These are phyloP conservation scores for Rotaria sp. DNA, from an alignment of 2,888 invertebrate genomes.

Conservation along the genomic window DNA sequence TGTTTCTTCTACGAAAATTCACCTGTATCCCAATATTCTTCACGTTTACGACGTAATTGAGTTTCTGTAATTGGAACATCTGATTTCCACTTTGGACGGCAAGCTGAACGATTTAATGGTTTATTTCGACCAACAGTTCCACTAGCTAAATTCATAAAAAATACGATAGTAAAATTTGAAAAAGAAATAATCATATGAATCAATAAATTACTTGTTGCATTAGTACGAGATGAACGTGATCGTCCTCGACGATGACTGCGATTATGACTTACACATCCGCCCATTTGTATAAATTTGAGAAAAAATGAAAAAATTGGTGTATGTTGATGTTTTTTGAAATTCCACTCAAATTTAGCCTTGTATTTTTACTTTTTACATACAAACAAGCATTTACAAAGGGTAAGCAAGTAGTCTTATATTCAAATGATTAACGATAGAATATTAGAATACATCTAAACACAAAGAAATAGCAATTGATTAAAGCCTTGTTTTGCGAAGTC, in stretches of 20 bases:
- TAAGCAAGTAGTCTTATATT: neutral
- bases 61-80: constrained; percentile 84
- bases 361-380: neutral
- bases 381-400: neutral
- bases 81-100: constrained; percentile 83
- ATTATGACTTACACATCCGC: constrained; percentile 22
- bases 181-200: neutral
- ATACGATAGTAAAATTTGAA: neutral
- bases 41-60: constrained; percentile 77
- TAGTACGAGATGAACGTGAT: constrained; percentile 42
- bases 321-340: neutral
- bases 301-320: no score
- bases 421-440: neutral
- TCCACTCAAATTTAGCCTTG: neutral
- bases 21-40: constrained; percentile 87
- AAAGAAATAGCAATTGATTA: neutral
- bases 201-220: constrained; percentile 37
- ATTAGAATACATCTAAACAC: neutral
- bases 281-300: neutral
- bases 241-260: neutral
- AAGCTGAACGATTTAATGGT: constrained; percentile 71
- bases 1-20: neutral
- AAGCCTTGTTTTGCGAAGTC: neutral
- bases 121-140: constrained; percentile 68
- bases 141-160: neutral